Evolutionary conservation across 2,888 invertebrate species (phyloP), one percentile per base, ranked within the genome.

Genomic region (Papilio elwesi): DNA sequence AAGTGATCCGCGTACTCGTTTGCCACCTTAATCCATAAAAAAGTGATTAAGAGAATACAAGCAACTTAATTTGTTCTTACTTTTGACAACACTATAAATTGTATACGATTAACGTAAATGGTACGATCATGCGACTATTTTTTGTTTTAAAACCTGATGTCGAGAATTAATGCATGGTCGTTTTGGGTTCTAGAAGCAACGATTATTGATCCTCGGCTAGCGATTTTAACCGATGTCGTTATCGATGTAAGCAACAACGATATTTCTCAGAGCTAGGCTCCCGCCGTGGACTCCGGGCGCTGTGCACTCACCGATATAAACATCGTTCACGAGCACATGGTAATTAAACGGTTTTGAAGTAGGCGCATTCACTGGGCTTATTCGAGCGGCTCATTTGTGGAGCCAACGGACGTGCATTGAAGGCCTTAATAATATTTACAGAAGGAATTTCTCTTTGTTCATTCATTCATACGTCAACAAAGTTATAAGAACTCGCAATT

Each of bases 311-410:
- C 65, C 69, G 64, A 73, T 69, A 73, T 74, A 77, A 75, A 75
- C 71, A 77, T 70, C 74, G 72, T 72, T 74, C 63, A 74, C 47
- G 67, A 70, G 66, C 70, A 64, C 67, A 72, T 71, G 64, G 72
- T 70, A 74, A 74, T 68, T 70, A 73, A 73, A 69, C 70, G 65
- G 52, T 65, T 65, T 69, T 73, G 43, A 73, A 65, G 73, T 70
- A 70, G 59, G 47, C 51, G 70, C 73, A 70, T 73, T 73, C 70
- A 66, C 36, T 66, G 59, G 66, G 66, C 47, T 52, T 62, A 69
- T 65, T 73, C 69, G 73, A 69, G 73, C 70, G 69, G 66, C 73
- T 73, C 65, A 66, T 66, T 66, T 52, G 62, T 51, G 69, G 43
- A 63, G 16, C 52, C 65, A 49, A 53, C 59, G 70, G 59, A 59